Evolutionary conservation across 2,797 vertebrate species (phyloP).

Genomic region (Micrastur ruficollis): DNA sequence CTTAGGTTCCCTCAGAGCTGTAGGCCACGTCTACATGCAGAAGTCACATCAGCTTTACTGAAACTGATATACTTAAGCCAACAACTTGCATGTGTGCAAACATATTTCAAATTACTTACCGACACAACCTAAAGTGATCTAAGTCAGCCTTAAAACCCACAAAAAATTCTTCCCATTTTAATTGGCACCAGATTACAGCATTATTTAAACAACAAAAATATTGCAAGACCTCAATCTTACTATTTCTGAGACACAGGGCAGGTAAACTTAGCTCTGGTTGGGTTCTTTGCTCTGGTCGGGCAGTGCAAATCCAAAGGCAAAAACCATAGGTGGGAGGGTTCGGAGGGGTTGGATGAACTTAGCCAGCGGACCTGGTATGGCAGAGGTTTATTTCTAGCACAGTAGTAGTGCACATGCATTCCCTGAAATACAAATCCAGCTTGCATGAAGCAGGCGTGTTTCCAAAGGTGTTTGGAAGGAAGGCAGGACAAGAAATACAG

Average conservation of each 20-base stretch:
- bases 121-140: not conserved
- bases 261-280: not conserved
- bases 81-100: not conserved
- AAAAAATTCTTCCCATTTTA: not conserved
- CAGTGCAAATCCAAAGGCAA: not conserved
- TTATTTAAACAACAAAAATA: not conserved
- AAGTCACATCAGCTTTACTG: not conserved
- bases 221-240: not conserved
- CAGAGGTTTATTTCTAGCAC: not conserved
- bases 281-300: not conserved
- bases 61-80: not conserved
- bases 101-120: not conserved
- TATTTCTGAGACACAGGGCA: not conserved
- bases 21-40: not conserved
- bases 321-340: not conserved
- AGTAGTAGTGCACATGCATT: not conserved
- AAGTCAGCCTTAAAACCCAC: not conserved
- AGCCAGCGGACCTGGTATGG: not conserved
- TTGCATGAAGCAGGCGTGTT: not conserved
- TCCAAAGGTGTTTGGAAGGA: conserved; percentile 1
- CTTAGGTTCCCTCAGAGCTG: not conserved
- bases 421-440: conserved; percentile 10
- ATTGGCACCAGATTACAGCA: not conserved
- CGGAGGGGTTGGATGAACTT: not conserved
- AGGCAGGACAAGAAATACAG: not conserved